Evolutionary conservation across 1,140 invertebrate species (phyloP).

Genomic region (Teleopsis dalmanni): DNA sequence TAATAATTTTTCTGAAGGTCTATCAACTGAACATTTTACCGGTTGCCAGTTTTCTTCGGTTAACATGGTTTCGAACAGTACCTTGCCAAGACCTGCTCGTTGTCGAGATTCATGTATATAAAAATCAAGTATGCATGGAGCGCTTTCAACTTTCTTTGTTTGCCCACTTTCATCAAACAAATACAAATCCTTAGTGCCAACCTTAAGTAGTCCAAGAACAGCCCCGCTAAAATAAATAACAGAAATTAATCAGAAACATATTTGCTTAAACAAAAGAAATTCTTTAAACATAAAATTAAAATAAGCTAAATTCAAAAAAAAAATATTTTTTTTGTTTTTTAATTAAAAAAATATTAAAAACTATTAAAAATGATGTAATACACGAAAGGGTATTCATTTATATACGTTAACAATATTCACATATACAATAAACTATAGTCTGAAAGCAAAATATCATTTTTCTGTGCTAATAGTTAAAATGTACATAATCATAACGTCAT

Average conservation of each 20-base stretch:
- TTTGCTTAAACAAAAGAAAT: background rate
- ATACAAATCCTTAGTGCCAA: conserved; percentile 77
- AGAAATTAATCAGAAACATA: background rate
- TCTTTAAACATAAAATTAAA: background rate
- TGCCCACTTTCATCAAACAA: conserved; percentile 64
- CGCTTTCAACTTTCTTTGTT: conserved; percentile 60
- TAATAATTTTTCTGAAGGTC: conserved; percentile 80
- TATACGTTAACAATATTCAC: no score
- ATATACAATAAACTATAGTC: no score
- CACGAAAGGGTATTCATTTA: no score
- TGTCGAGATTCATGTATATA: conserved; percentile 75
- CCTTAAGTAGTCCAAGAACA: conserved; percentile 74
- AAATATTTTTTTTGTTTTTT: background rate
- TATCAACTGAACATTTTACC: conserved; percentile 76
- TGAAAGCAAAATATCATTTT: no score
- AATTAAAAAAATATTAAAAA: background rate
- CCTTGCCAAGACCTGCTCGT: conserved; percentile 66
- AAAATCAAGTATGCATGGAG: conserved; percentile 79
- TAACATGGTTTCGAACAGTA: conserved; percentile 74
- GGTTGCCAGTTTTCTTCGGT: conserved; percentile 60
- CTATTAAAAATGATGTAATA: no score
- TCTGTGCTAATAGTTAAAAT: no score
- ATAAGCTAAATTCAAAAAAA: background rate
- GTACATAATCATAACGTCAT: no score
- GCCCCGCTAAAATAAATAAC: conserved; percentile 48